Percentiles rank a stretch among this genome's conserved stretches.
Evolutionary conservation across 2,113 vertebrate species (phyloP).

Genomic region (Perca flavescens): DNA sequence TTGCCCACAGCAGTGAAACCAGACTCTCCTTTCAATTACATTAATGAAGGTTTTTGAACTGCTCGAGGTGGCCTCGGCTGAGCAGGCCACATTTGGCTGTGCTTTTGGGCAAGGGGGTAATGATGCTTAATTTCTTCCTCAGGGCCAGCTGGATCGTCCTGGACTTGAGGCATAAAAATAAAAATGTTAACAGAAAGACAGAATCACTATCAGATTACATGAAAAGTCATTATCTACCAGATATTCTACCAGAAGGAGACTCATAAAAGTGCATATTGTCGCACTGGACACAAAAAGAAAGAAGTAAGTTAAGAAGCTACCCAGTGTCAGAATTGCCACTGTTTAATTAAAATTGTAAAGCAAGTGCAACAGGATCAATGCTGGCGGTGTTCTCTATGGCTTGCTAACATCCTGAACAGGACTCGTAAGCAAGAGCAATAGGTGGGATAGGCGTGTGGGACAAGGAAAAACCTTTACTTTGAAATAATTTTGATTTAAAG

Average conservation of each 20-base stretch:
- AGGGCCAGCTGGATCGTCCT: slow-evolving; percentile 21
- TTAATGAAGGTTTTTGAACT: slow-evolving; percentile 48
- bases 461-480: slow-evolving; percentile 12
- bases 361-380: neutral
- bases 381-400: slow-evolving; percentile 1
- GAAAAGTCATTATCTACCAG: neutral
- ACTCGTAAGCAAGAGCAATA: neutral
- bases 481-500: neutral
- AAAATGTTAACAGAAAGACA: neutral
- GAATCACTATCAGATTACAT: slow-evolving; percentile 9
- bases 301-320: neutral
- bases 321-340: neutral
- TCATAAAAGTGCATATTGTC: neutral
- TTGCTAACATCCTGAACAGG: slow-evolving; percentile 21
- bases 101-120: slow-evolving; percentile 33
- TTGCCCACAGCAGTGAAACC: slow-evolving; percentile 15
- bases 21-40: slow-evolving; percentile 41
- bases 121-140: slow-evolving; percentile 35
- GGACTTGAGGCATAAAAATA: slow-evolving; percentile 20
- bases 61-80: slow-evolving; percentile 10
- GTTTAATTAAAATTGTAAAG: slow-evolving; percentile 4
- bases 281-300: slow-evolving; percentile 6
- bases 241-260: neutral
- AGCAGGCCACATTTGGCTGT: slow-evolving; percentile 34
- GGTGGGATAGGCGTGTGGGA: neutral